Evolutionary conservation across 2,797 vertebrate genomes (phyloP), one percentile per base, ranked within the genome.

Genomic region (Geotrypetes seraphini): DNA sequence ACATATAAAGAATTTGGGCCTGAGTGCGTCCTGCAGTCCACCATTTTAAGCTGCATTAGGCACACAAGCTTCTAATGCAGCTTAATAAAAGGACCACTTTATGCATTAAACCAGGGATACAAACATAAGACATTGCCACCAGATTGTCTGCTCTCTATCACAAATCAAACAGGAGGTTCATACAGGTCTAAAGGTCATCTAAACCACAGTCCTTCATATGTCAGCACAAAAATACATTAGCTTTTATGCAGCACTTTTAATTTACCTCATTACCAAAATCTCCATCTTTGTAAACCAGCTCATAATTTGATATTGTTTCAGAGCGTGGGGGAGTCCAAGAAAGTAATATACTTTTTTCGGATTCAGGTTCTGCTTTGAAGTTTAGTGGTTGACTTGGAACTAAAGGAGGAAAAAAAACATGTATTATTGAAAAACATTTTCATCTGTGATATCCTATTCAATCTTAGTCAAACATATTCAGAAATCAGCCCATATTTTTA

Each of bases 311-410:
- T 44, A 99, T 96, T 33, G 90, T 90, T 54, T 95, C 95, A 56
- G 95, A 92, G 42, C 91, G 77, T 10, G 94, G 96, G 20, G 91
- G 84, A 2, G 86, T 84, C 96, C 96, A 99, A 9, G 95, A 96
- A 19, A 99, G 83, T 39, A 98, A 66, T 60, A 98, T 90, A 33
- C 92, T 98, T 0, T 96, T 99, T 84, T 98, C 96, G 15, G 96
- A 99, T 61, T 99, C 94, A 33, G 95, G 91, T 72, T 99, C 96
- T 28, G 89, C 94, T 83, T 85, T 97, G 68, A 99, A 97, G 66
- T 96, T 93, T 4, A 92, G 32, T 1, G 96, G 91, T 37, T 99
- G 95, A 41, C 94, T 92, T 43, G 96, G 96, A 48, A 99, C 96
- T 96, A 65, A 60, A 62, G 31, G 50, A 25, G 45, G 26, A 12